A percentile compares a stretch with the other conserved stretches of the same genome.
These are phyloP conservation scores for Trachymyrmex cornetzi DNA, from an alignment of 1,140 invertebrate genomes.

Conservation along the genomic window DNA sequence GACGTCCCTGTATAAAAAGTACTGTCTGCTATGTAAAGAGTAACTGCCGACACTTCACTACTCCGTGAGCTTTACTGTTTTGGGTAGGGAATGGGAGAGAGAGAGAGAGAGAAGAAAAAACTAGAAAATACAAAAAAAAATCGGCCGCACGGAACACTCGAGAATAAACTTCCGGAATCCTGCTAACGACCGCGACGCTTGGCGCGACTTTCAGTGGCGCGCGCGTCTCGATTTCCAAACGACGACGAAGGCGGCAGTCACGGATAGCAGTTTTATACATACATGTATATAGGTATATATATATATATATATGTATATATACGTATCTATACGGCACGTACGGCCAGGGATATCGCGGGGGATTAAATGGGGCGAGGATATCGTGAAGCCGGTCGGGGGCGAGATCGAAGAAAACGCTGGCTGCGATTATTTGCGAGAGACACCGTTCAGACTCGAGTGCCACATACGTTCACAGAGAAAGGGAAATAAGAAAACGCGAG, in stretches of 20 bases:
- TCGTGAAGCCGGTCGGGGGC: constrained; percentile 10
- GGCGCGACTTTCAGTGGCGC: constrained; percentile 34
- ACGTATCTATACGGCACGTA: constrained; percentile 30
- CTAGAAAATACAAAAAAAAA: constrained; percentile 37
- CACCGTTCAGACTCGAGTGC: constrained; percentile 35
- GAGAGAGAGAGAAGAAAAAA: not conserved
- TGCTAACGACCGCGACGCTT: constrained; percentile 62
- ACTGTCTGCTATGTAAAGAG: constrained; percentile 61
- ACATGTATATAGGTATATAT: not conserved
- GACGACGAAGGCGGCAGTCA: constrained; percentile 5
- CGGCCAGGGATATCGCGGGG: constrained; percentile 23
- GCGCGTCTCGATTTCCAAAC: constrained; percentile 41
- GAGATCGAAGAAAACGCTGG: constrained; percentile 50
- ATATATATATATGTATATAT: not conserved
- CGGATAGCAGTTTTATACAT: constrained; percentile 16
- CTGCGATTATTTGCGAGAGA: constrained; percentile 61
- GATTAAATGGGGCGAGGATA: constrained; percentile 42
- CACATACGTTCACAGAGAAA: constrained; percentile 25
- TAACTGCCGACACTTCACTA: constrained; percentile 48
- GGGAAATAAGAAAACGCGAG: constrained; percentile 27
- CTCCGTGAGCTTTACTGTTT: constrained; percentile 50
- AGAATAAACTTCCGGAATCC: constrained; percentile 54
- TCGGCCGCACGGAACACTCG: not conserved
- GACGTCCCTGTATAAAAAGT: constrained; percentile 61
- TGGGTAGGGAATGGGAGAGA: not conserved